Percentiles rank a stretch among this genome's conserved stretches.
Evolutionary conservation across 2,888 invertebrate species (phyloP).

Genomic region (Amphipyra berbera): DNA sequence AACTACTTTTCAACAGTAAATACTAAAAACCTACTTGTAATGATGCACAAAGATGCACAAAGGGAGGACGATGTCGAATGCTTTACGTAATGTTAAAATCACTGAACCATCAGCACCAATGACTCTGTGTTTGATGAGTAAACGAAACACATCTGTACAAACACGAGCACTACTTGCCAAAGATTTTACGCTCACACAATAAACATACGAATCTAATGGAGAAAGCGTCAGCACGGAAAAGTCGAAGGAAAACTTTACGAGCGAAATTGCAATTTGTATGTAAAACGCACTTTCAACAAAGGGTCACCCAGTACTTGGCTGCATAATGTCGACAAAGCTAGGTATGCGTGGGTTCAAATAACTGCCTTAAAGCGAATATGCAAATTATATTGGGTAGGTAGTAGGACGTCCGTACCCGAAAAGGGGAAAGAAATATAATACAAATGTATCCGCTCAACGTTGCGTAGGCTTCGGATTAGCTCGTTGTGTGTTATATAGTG

Average conservation of each 20-base stretch:
- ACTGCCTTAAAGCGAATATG: constrained; percentile 78
- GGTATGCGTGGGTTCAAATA: constrained; percentile 73
- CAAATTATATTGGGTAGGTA: constrained; percentile 76
- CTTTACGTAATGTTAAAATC: constrained; percentile 72
- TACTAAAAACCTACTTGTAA: constrained; percentile 35
- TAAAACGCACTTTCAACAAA: constrained; percentile 50
- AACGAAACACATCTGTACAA: constrained; percentile 77
- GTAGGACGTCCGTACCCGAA: constrained; percentile 87
- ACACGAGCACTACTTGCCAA: constrained; percentile 69
- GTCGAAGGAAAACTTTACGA: constrained; percentile 52
- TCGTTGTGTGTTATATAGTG: constrained; percentile 59
- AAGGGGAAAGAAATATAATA: constrained; percentile 85
- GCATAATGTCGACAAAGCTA: constrained; percentile 53
- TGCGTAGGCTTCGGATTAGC: constrained; percentile 75
- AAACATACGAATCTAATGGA: constrained; percentile 66
- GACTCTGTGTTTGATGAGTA: constrained; percentile 71
- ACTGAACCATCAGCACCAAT: constrained; percentile 66
- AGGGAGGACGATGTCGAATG: constrained; percentile 56
- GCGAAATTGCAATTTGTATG: constrained; percentile 55
- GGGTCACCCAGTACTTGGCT: constrained; percentile 45
- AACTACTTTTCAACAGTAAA: too few species aligned
- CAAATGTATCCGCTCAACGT: constrained; percentile 80
- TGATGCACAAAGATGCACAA: constrained; percentile 67
- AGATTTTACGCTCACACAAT: constrained; percentile 67
- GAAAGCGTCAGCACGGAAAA: constrained; percentile 65